Base-by-base conservation (phyloP, 1,140 invertebrate species). In the Gonioctena quinquepunctata region DNA sequence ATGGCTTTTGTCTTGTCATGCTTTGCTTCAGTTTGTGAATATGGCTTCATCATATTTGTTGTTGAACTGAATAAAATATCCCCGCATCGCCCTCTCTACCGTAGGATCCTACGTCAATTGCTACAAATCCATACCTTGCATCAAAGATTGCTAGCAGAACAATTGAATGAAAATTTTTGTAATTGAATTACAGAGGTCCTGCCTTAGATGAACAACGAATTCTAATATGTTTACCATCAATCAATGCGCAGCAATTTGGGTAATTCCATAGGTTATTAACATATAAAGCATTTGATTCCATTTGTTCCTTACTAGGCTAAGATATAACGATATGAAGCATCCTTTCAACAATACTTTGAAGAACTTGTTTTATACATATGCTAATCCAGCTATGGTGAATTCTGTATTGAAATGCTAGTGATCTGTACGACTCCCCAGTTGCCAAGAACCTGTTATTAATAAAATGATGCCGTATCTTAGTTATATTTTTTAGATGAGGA, bases 141-240 rank as follows among this genome's bases (percentile, higher is more conserved):
- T 85, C 84, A 13, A 78, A 79, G 22, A 83, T 54, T 8, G 83
- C 84, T 60, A 86, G 66, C 7, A 87, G 63, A 25, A 86, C 80
- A 25, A 81, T 76, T 69, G 78, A 82, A 66, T 79, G 80, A 49
- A 61, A 65, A 65, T 79, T 72, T 76, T 85, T 85, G 56, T 72
- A 72, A 50, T 74, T 74, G 56, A 54, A 74, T 54, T 49, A 71
- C 19, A 71, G 57, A 1, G 57, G 56, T 25, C 72, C 72, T 11
- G 63, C 56, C 5, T 62, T 57, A 50, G 11, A 11, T 13, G 33
- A n/a, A 42, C 13, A 42, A 3, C 11, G 33, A 27, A 75, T 56
- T 13, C 66, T 52, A 8, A 74, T 59, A 33, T 74, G 83, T 68
- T 84, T 85, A 16, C 83, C 82, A 73, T 85, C 84, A n/a, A 86